Evolutionary conservation across 2,113 vertebrate genomes (phyloP).

Genomic region (Delphinus delphis): DNA sequence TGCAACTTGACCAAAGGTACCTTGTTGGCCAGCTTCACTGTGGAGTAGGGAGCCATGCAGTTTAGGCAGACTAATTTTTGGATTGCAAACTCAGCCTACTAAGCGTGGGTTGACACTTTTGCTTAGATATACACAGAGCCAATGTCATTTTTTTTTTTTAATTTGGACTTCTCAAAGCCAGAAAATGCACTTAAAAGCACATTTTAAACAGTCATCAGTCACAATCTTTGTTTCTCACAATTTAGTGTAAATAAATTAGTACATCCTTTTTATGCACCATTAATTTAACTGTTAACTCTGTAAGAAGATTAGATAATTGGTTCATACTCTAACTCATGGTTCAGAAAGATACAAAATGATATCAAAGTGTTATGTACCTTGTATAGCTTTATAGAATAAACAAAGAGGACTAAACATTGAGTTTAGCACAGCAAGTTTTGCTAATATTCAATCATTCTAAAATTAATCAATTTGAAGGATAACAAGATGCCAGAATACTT

Average conservation of each 20-base stretch:
- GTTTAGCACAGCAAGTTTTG: conserved; percentile 3
- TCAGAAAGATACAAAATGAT: conserved; percentile 37
- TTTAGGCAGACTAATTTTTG: conserved; percentile 57
- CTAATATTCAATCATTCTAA: conserved; percentile 49
- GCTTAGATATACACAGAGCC: background rate
- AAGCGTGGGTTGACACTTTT: conserved; percentile 38
- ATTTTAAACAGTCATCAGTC: conserved; percentile 50
- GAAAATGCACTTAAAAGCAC: conserved; percentile 53
- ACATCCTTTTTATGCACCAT: conserved; percentile 32
- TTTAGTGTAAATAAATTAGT: conserved; percentile 57
- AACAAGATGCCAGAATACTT: conserved; percentile 36
- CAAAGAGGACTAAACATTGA: background rate
- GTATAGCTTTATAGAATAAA: background rate
- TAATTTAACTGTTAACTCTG: conserved; percentile 60
- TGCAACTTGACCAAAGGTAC: conserved; percentile 39
- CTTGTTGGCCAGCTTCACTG: background rate
- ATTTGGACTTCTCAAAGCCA: conserved; percentile 33
- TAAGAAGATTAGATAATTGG: conserved; percentile 52
- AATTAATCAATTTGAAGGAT: conserved; percentile 39
- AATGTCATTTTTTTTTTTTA: conserved; percentile 55
- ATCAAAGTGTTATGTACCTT: conserved; percentile 6
- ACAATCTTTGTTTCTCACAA: conserved; percentile 52
- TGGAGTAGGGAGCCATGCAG: background rate
- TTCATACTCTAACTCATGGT: conserved; percentile 1
- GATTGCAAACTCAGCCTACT: conserved; percentile 60